Conservation (phyloP, 2,113 vertebrate genomes). For the Platysteira castanea region DNA sequence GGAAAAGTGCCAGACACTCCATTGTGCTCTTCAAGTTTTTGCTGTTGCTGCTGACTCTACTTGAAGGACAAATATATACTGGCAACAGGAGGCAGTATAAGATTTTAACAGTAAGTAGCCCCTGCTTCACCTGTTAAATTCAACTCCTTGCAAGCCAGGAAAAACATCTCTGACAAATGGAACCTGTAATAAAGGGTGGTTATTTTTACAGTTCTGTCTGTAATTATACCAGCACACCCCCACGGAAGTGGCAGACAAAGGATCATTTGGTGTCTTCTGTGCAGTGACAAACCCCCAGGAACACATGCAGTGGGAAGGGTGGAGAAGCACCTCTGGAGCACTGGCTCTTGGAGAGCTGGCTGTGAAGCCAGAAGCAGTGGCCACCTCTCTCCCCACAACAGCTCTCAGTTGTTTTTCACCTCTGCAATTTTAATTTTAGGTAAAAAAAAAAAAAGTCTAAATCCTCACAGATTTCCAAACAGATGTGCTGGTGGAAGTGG, state of each 20-base stretch:
- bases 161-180: neutral
- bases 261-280: neutral
- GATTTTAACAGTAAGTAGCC: neutral
- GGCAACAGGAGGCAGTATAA: neutral
- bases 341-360: neutral
- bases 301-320: neutral
- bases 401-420: neutral
- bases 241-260: neutral
- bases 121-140: neutral
- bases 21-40: neutral
- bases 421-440: constrained; percentile 2
- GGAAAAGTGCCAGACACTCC: neutral
- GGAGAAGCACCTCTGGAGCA: neutral
- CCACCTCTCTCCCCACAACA: neutral
- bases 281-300: neutral
- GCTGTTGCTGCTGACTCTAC: neutral
- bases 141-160: neutral
- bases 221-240: neutral
- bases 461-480: constrained; percentile 33
- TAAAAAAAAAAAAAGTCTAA: constrained; percentile 3
- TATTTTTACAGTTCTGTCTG: neutral
- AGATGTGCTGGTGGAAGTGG: constrained; percentile 40
- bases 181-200: neutral
- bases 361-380: neutral
- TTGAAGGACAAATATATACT: neutral